Percentiles rank a stretch among this genome's conserved stretches.
These are phyloP conservation scores for Trachelus tabidus DNA, from an alignment of 2,888 invertebrate species.

Conservation along the genomic window DNA sequence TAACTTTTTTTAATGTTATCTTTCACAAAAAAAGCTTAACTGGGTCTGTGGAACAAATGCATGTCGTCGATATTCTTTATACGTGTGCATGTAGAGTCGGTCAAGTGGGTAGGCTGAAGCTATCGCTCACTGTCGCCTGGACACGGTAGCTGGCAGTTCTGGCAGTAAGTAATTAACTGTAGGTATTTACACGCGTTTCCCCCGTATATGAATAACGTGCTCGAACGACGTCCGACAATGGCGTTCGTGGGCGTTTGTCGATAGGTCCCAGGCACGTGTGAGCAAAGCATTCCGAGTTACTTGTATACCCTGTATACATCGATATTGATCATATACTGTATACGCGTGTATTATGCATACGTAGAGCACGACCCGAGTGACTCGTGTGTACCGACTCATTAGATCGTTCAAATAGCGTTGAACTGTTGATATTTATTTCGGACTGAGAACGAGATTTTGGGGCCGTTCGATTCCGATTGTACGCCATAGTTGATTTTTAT, in stretches of 20 bases:
- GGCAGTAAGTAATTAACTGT: constrained; percentile 55
- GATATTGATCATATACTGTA: background rate
- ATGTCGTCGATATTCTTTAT: background rate
- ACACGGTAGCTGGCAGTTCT: constrained; percentile 55
- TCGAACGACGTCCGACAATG: constrained; percentile 19
- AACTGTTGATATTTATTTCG: background rate
- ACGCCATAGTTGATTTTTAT: background rate
- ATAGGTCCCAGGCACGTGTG: constrained; percentile 9
- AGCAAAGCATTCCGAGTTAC: background rate
- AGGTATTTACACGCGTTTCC: constrained; percentile 46
- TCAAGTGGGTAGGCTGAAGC: constrained; percentile 31
- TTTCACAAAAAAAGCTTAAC: background rate
- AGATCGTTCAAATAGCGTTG: background rate
- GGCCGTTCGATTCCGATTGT: background rate
- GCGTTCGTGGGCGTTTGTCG: constrained; percentile 36
- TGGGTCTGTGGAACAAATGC: background rate
- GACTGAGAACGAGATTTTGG: too few relatives aligned
- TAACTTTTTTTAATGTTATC: background rate
- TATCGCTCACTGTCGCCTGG: constrained; percentile 46
- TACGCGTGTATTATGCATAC: background rate
- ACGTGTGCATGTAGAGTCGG: constrained; percentile 3
- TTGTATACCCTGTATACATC: background rate
- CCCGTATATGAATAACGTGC: constrained; percentile 41
- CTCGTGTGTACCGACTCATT: background rate
- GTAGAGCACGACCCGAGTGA: background rate